Base-by-base conservation (phyloP, 2,797 vertebrate species). In the Anguilla obscura region DNA sequence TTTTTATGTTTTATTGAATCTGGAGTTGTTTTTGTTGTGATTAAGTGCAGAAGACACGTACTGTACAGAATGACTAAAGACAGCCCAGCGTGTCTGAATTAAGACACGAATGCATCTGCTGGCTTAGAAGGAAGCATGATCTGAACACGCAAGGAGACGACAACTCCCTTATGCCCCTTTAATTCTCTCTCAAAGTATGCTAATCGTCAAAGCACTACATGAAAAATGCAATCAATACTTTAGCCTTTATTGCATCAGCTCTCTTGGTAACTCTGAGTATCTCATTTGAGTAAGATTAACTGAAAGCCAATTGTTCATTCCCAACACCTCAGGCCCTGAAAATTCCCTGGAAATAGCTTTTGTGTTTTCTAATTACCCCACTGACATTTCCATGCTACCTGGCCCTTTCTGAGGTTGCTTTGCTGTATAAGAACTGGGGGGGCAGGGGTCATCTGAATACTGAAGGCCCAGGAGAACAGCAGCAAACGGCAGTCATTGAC, bases 261-360 rank as follows among this genome's bases (percentile, higher is more conserved):
- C 24, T n/a, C 45, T 82, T 82, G 9, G 79, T 50, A 82, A 82
- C n/a, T 21, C 40, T 82, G 45, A 82, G 79, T 18, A 48, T 82
- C 79, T 82, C 48, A 82, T 80, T 80, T 48, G 18, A 82, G 79
- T 50, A 48, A 48, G 40, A 82, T 82, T 82, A 48, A 50, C 40
- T 30, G 79, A 82, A 82, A 82, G 24, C 45, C 79, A 82, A 82
- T 82, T 82, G 79, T 50, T 82, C 5, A 48, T 82, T 21, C 79
- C 79, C 12, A 1, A 24, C 79, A 82, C 79, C 40, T 50, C 16
- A 24, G 79, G 21, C 40, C 79, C 45, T 9, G 79, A 82, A 7
- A n/a, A 82, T n/a, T 50, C 21, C 1, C 79, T 82, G 79, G 79
- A 82, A n/a, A 50, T 82, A 50, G 79, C 79, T 82, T 82, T 66